A percentile compares a stretch with the other conserved stretches of the same genome.
phyloP scores from a whole-genome alignment of 2,888 invertebrate species.

The Cacoxenus indagator region DNA sequence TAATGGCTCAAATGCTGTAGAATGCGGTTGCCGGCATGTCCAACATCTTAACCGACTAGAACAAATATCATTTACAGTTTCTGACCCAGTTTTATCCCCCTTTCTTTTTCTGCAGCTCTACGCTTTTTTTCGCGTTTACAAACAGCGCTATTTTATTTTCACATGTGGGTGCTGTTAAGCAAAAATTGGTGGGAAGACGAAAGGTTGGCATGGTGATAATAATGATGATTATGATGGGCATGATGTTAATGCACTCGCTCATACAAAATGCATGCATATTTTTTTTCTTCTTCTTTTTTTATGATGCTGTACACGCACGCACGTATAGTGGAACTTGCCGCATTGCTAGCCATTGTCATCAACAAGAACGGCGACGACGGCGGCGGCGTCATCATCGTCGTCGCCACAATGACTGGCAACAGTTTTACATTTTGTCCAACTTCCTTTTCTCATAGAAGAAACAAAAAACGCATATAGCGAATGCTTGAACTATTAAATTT shows the following conservation, averaged over 20 bases:
- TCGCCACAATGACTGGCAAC: conserved; percentile 4
- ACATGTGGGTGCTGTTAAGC: background rate
- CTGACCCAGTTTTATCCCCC: conserved; percentile 59
- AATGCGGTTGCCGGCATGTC: conserved; percentile 14
- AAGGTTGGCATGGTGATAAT: background rate
- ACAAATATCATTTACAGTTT: conserved; percentile 63
- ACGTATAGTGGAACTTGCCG: background rate
- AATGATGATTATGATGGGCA: background rate
- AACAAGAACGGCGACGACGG: background rate
- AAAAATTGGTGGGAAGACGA: background rate
- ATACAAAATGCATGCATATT: too few species aligned
- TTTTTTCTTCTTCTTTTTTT: too few species aligned
- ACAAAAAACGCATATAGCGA: background rate
- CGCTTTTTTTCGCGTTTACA: conserved; percentile 42
- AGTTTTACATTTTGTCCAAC: background rate
- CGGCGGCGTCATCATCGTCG: background rate
- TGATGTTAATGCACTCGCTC: background rate
- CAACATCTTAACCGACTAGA: conserved; percentile 57
- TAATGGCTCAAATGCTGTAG: conserved; percentile 5
- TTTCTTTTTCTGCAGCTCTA: conserved; percentile 43
- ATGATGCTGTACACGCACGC: background rate
- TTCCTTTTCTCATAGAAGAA: background rate
- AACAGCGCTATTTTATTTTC: background rate
- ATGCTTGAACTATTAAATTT: conserved; percentile 54
- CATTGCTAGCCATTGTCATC: background rate